Evolutionary conservation across 2,113 vertebrate genomes (phyloP), one percentile per base, ranked within the genome.

Genomic region (Thamnophis sirtalis): DNA sequence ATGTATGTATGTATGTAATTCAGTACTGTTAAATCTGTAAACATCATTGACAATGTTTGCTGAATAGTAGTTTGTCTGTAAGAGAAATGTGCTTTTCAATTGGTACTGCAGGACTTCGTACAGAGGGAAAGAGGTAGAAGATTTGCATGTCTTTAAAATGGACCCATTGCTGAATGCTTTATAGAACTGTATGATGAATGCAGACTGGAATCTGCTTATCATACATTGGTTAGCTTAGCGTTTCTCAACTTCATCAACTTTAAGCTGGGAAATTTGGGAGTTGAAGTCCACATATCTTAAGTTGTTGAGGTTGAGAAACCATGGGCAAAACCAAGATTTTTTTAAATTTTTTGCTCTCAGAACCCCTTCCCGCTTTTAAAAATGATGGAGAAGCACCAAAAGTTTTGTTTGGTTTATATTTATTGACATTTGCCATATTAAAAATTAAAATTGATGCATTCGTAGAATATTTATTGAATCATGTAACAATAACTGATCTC

Each of bases 41-140:
- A 54, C 19, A 15, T 13, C 54, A 11, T 51, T 11, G 22, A 48
- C 11, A 8, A 33, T 55, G 9, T 49, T 54, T 53, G 21, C 38
- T 38, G 50, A 56, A 86, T 60, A 13, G 9, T 33, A 38, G 93
- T 90, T 55, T 87, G 92, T 86, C 89, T 88, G 48, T 92, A 84
- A 92, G 94, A 93, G 91, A 93, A 93, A 84, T 50, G 19, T 56
- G 28, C 38, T 55, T 94, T 87, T 90, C 54, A 53, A 33, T 88
- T 93, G 95, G 94, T 94, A 93, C 94, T 94, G 94, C 95, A 13
- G 95, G 95, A 93, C 60, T 53, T 19, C 1, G 15, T 51, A 51
- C 80, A 92, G 68, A 56, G 87, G 17, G 9, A 28, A 53, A 1
- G 22, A 51, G 11, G 28, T 21, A 19, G 33, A 80, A 80, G 73